Conservation (phyloP, 2,888 invertebrate species). For the Morinoia aosen region DNA sequence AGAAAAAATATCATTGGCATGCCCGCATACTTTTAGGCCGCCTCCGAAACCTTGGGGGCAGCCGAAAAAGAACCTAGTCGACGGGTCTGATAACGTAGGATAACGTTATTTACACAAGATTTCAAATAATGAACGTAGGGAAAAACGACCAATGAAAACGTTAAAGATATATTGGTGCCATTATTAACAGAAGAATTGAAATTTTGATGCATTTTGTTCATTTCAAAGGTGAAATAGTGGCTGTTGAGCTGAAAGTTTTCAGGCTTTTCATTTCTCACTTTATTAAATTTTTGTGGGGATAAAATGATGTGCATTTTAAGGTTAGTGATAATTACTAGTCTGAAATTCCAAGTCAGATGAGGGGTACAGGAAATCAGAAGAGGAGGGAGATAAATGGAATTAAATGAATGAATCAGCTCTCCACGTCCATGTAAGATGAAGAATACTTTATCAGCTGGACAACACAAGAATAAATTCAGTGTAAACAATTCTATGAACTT, state of each 20-base stretch:
- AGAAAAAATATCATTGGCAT: neutral
- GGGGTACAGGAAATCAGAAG: neutral
- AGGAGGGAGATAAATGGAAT: neutral
- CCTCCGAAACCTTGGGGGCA: neutral
- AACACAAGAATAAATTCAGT: too few species aligned
- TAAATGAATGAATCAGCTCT: neutral
- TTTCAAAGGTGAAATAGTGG: neutral
- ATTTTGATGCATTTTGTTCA: too few species aligned
- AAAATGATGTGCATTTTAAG: neutral
- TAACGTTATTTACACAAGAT: neutral
- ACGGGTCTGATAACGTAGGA: constrained; percentile 15
- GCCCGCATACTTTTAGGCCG: neutral
- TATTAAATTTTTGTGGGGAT: neutral
- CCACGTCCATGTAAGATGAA: neutral
- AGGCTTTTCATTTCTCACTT: neutral
- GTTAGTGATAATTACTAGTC: neutral
- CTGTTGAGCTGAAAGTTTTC: neutral
- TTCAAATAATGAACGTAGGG: neutral
- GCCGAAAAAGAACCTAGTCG: constrained; percentile 36
- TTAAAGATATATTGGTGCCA: neutral
- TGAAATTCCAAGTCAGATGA: neutral
- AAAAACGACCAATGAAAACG: too few species aligned
- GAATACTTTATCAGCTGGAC: neutral
- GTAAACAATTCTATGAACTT: neutral
- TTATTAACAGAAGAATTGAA: neutral